Conservation (phyloP, 2,113 vertebrate genomes). For the Perccottus glenii region DNA sequence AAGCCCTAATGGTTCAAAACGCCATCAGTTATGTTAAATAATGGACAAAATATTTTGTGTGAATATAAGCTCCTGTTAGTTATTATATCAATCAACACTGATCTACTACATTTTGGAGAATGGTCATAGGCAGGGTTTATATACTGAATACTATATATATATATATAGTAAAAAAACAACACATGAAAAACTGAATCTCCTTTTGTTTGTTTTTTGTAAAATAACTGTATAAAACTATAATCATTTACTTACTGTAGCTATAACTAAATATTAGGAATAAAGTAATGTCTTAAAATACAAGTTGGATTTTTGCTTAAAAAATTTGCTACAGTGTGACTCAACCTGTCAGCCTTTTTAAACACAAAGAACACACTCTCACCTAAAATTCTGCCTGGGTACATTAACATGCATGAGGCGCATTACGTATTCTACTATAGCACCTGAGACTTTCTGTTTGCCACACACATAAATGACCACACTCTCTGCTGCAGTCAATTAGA, state of each 20-base stretch:
- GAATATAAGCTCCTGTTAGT: too few species aligned
- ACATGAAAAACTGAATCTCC: too few species aligned
- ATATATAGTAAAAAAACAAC: too few species aligned
- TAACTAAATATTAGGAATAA: too few species aligned
- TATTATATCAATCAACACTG: too few species aligned
- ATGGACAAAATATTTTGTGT: slow-evolving; percentile 5
- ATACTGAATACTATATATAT: too few species aligned
- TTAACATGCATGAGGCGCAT: slow-evolving; percentile 50
- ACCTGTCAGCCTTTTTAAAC: slow-evolving; percentile 10
- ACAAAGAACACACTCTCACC: slow-evolving; percentile 19
- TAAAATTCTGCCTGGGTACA: slow-evolving; percentile 22
- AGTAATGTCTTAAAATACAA: too few species aligned
- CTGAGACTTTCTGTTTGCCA: slow-evolving; percentile 37
- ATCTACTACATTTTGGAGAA: too few species aligned
- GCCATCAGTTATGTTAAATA: slow-evolving; percentile 28
- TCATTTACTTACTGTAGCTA: too few species aligned
- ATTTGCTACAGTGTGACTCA: background rate
- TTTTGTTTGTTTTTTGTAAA: too few species aligned
- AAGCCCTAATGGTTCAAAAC: background rate
- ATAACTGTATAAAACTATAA: too few species aligned
- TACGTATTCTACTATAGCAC: slow-evolving; percentile 42
- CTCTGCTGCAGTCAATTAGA: slow-evolving; percentile 61
- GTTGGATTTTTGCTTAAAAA: background rate
- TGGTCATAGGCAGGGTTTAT: too few species aligned
- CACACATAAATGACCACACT: slow-evolving; percentile 40